Conservation (phyloP, 2,797 vertebrate species). For the Anisognathus igniventris region DNA sequence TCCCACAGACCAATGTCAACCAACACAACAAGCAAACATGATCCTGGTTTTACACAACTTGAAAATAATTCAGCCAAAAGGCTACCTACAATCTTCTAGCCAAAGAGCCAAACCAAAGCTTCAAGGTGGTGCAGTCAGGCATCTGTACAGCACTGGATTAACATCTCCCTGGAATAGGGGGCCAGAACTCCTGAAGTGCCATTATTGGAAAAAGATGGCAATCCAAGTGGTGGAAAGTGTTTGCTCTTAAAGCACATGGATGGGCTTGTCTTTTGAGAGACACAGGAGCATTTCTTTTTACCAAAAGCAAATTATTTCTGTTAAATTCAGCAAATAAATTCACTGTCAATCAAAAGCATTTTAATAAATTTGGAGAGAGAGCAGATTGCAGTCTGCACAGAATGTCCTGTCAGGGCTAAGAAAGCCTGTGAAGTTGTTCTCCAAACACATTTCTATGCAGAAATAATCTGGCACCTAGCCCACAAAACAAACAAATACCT, state of each 20-base stretch:
- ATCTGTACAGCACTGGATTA: background rate
- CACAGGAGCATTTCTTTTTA: accelerated
- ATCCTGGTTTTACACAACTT: background rate
- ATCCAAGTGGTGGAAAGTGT: background rate
- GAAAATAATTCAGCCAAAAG: background rate
- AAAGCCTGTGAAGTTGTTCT: background rate
- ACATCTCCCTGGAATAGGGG: background rate
- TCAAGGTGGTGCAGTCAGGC: background rate
- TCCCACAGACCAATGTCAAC: background rate
- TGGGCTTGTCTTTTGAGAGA: background rate
- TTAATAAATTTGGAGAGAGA: background rate
- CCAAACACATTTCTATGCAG: background rate
- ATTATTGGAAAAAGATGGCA: background rate
- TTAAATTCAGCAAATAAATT: background rate
- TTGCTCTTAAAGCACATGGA: background rate
- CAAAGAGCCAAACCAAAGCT: background rate
- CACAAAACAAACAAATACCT: slow-evolving; percentile 27
- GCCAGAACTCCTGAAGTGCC: background rate
- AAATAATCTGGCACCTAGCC: slow-evolving; percentile 1
- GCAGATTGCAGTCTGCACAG: background rate
- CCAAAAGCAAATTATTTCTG: background rate
- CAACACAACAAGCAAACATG: background rate
- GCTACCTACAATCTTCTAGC: background rate
- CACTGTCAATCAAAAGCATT: background rate
- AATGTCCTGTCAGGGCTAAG: background rate